Evolutionary conservation across 2,113 vertebrate species (phyloP).

Genomic region (Corvus hawaiiensis): DNA sequence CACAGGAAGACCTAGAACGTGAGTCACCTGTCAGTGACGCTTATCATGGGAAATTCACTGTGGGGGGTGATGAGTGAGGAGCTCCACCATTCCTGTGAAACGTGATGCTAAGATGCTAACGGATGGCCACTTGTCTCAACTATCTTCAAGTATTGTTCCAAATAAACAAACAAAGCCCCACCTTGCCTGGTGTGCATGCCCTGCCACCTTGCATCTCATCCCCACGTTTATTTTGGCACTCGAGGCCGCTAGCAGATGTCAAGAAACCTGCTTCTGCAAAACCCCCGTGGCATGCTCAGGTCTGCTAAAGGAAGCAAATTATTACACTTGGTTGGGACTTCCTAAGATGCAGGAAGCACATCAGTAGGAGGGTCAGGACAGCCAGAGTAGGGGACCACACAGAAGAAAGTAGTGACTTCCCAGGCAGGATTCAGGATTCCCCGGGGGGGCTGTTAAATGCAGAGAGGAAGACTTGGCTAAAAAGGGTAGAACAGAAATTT

Average conservation of each 20-base stretch:
- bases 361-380: background rate
- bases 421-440: background rate
- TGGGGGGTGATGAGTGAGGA: background rate
- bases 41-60: background rate
- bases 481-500: background rate
- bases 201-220: constrained; percentile 35
- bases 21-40: background rate
- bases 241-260: background rate
- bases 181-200: constrained; percentile 5
- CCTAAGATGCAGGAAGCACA: background rate
- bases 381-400: background rate
- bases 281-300: background rate
- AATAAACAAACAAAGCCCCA: constrained; percentile 32
- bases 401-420: background rate
- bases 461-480: background rate
- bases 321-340: constrained; percentile 4
- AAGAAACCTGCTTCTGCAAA: constrained; percentile 21
- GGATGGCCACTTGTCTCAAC: background rate
- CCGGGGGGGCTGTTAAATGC: background rate
- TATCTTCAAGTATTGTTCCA: background rate
- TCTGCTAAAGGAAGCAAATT: constrained; percentile 35
- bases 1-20: background rate
- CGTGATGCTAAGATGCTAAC: background rate
- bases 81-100: background rate
- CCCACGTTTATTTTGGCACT: constrained; percentile 37